Evolutionary conservation across 2,113 vertebrate genomes (phyloP), one percentile per base, ranked within the genome.

Genomic region (Cyphomyrus plagiostoma): DNA sequence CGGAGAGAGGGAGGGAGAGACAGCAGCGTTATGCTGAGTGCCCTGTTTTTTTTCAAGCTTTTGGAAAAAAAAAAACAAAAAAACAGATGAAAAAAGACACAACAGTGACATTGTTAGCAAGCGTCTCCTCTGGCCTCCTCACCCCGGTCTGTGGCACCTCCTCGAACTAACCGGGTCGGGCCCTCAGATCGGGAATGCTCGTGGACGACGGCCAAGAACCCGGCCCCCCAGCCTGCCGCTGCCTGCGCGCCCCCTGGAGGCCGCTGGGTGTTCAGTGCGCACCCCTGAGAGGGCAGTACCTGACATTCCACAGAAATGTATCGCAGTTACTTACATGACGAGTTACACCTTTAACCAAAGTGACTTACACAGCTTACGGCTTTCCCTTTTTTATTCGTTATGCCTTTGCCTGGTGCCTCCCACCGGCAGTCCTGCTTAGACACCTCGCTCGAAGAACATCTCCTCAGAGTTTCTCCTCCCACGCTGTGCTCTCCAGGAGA

Each of bases 221-320:
- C 50, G 1, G 3, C 42, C 19, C 21, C 17, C 56, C 26, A 10
- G 53, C 49, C 17, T 45, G 56, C 53, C 19, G 0, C n/a, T 23
- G 4, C 84, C 23, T 10, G 39, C 19, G 4, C 21, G 56, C 35
- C 35, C 53, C 39, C n/a, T 45, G 6, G 9, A 88, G 85, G 26
- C 30, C 50, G 13, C 30, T 2, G 45, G 10, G 13, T 52, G 30
- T 2, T 74, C n/a, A 74, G 70, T 7, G 2, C 58, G 4, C 70
- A 4, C 70, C 70, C 4, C 70, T 74, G 30, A 13, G 21, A 45
- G 48, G 19, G 19, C 35, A 66, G 53, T 2, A 88, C 15, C 35
- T 62, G 35, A 88, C 86, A 88, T 88, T 88, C 86, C 86, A 58
- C 86, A 88, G 87, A 88, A 66, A 21, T 66, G 9, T 62, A 9